Evolutionary conservation across 1,140 invertebrate species (phyloP), one percentile per base, ranked within the genome.

Genomic region (Drepana arcuata): DNA sequence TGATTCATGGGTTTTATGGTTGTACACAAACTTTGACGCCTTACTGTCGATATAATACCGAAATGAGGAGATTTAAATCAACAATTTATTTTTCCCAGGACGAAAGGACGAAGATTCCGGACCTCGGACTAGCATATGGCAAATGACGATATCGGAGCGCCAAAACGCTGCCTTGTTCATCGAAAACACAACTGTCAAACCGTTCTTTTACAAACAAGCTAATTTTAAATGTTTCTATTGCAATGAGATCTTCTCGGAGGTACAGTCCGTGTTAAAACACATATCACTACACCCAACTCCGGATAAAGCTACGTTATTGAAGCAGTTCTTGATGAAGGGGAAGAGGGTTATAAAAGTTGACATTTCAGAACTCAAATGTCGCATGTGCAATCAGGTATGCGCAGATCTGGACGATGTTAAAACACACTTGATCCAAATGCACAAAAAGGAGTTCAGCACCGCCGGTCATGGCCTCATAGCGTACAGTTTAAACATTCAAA

Each of bases 221-320:
- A 79, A 78, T 52, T 82, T 79, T 29, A 82, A 79, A 58, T 82
- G 78, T 35, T 82, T 82, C 45, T 82, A 75, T 37, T 82, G 74
- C 32, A 58, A 65, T 3, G 64, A 74, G 53, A 54, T 82, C 3
- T 82, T 78, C 12, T 63, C 77, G 0, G 74, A 79, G 40, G 52
- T 79, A 2, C 50, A 77, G 7, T 60, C 67, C 5, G 66, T 82
- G 0, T 41, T 82, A 9, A 50, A 71, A 32, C 77, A 82, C 31
- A 66, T 65, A 0, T 27, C 44, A 0, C 40, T 52, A 5, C 77
- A 81, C 36, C 28, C 43, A 0, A 50, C 61, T 0, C 71, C 71
- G 0, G 71, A 79, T 14, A 58, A 69, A 49, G 45, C 45, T 1
- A 48, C 25, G 18, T 39, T 82, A 6, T 32, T 80, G 2, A 78